Conservation (phyloP, 2,797 vertebrate genomes). For the Pseudotriccus pelzelni region DNA sequence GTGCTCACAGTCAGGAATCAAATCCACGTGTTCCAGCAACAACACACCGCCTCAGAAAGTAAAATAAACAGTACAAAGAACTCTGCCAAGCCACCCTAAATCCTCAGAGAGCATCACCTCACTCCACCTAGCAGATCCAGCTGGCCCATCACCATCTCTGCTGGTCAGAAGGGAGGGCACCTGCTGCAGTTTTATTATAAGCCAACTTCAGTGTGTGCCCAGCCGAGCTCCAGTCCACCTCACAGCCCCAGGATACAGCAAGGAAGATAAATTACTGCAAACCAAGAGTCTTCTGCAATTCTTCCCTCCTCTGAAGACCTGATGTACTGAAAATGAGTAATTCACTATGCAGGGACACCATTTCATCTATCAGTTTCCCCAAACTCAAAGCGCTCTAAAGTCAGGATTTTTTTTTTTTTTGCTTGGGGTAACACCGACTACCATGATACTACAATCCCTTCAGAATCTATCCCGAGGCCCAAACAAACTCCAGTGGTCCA, state of each 20-base stretch:
- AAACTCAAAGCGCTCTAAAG: background rate
- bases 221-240: background rate
- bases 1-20: conserved; percentile 30
- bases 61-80: background rate
- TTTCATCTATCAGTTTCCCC: background rate
- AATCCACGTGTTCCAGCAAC: background rate
- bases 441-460: background rate
- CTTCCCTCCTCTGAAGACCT: background rate
- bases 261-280: background rate
- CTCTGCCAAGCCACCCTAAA: background rate
- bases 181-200: background rate
- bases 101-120: background rate
- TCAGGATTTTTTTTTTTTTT: background rate
- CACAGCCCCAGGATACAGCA: background rate
- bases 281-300: background rate
- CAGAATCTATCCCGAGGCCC: background rate
- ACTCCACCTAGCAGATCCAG: background rate
- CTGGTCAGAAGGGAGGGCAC: background rate
- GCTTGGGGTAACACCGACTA: rapidly evolving
- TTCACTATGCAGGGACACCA: background rate
- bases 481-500: background rate
- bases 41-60: background rate
- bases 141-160: background rate
- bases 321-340: background rate
- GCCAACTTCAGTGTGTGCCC: rapidly evolving